phyloP scores from a whole-genome alignment of 2,113 vertebrate species.

The Delphinapterus leucas region DNA sequence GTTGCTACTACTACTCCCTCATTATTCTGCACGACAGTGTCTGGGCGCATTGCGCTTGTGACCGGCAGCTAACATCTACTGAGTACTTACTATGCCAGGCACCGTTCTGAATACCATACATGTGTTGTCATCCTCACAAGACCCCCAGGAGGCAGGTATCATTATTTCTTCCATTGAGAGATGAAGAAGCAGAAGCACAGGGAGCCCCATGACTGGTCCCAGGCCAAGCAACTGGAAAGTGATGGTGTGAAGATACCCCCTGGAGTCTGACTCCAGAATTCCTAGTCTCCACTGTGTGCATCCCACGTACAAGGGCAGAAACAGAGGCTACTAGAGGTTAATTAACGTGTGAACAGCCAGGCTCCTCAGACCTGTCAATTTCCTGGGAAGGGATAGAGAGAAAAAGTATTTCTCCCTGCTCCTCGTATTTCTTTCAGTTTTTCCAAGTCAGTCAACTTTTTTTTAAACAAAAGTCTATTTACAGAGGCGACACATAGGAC shows the following conservation, averaged over 20 bases:
- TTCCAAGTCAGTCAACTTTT: slow-evolving; percentile 6
- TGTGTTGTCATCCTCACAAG: neutral
- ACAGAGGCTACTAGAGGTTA: neutral
- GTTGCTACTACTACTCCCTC: rapidly evolving
- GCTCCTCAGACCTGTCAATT: neutral
- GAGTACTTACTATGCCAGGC: neutral
- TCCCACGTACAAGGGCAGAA: rapidly evolving
- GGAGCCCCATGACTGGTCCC: neutral
- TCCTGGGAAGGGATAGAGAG: neutral
- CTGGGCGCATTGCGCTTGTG: neutral
- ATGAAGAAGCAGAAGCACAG: neutral
- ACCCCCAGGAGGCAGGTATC: neutral
- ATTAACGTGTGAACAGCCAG: rapidly evolving
- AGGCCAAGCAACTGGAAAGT: neutral
- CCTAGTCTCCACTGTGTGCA: rapidly evolving
- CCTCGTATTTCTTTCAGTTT: neutral
- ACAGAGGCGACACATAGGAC: slow-evolving; percentile 24
- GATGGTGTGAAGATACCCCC: neutral
- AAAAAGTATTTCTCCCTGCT: neutral
- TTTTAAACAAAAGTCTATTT: slow-evolving; percentile 43
- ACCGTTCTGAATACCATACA: neutral
- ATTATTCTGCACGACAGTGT: rapidly evolving
- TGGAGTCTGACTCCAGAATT: neutral
- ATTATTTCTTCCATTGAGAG: neutral
- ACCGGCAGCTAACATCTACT: neutral